Percentiles rank a stretch among this genome's conserved stretches.
phyloP scores from a whole-genome alignment of 1,140 invertebrate genomes.

The Drosophila aff. region DNA sequence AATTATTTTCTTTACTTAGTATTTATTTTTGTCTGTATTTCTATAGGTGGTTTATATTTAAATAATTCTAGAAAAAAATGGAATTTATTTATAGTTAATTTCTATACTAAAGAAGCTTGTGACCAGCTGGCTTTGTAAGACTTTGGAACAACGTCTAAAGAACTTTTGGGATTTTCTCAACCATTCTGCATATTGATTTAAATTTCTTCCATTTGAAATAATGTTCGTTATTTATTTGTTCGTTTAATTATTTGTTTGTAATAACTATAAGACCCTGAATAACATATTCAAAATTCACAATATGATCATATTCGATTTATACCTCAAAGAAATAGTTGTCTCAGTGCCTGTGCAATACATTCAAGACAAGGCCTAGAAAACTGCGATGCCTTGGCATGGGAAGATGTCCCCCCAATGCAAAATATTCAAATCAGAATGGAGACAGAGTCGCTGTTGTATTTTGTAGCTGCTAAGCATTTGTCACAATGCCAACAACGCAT shows the following conservation, averaged over 20 bases:
- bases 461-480: slow-evolving; percentile 70
- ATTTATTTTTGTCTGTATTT: too few relatives aligned
- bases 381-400: slow-evolving; percentile 8
- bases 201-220: too few relatives aligned
- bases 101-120: too few relatives aligned
- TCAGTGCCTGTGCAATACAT: slow-evolving; percentile 23
- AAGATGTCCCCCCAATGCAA: slow-evolving; percentile 28
- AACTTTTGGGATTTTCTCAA: background rate
- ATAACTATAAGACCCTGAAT: background rate
- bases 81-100: too few relatives aligned
- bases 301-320: background rate
- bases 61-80: too few relatives aligned
- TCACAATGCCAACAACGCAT: slow-evolving; percentile 56
- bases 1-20: too few relatives aligned
- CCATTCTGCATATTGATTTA: background rate
- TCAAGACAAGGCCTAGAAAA: slow-evolving; percentile 56
- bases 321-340: background rate
- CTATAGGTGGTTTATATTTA: too few relatives aligned
- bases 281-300: background rate
- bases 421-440: slow-evolving; percentile 50
- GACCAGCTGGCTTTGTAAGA: background rate
- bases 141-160: background rate
- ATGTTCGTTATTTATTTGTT: background rate
- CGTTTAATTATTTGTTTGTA: background rate
- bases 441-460: slow-evolving; percentile 14